Conservation (phyloP, 2,888 invertebrate species). For the Ornithoptera alexandrae region DNA sequence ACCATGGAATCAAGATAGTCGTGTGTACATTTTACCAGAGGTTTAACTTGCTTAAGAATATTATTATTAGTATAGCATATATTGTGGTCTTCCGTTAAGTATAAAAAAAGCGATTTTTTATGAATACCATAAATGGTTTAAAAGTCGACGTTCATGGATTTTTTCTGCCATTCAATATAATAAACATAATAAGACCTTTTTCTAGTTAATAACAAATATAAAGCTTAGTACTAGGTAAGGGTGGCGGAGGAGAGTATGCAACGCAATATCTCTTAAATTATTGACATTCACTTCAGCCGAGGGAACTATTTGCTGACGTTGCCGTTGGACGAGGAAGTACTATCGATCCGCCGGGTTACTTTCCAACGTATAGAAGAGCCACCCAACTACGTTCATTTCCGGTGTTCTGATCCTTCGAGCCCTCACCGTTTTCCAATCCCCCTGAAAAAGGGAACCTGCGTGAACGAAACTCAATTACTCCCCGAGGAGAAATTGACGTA, state of each 20-base stretch:
- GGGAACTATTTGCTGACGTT: neutral
- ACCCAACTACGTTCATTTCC: slow-evolving; percentile 10
- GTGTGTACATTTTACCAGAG: no score
- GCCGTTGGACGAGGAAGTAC: slow-evolving; percentile 1
- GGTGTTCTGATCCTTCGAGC: neutral
- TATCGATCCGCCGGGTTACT: neutral
- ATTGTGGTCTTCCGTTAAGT: no score
- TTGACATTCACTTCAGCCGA: neutral
- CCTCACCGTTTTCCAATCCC: neutral
- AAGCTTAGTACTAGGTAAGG: no score
- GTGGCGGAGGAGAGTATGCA: neutral
- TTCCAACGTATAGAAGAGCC: slow-evolving; percentile 8
- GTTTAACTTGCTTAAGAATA: no score
- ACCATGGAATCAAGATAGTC: no score
- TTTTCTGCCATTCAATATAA: no score
- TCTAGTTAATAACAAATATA: no score
- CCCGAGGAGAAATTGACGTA: slow-evolving; percentile 23
- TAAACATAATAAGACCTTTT: no score
- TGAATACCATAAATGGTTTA: no score
- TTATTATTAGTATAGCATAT: no score
- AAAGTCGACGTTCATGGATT: no score
- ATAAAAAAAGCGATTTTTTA: no score
- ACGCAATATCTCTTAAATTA: neutral
- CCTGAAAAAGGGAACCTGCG: slow-evolving; percentile 15
- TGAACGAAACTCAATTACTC: slow-evolving; percentile 26